Percentiles rank a stretch among this genome's conserved stretches.
phyloP scores from a whole-genome alignment of 35 echinoderm and acorn worm genomes.

The Chiridota heheva region DNA sequence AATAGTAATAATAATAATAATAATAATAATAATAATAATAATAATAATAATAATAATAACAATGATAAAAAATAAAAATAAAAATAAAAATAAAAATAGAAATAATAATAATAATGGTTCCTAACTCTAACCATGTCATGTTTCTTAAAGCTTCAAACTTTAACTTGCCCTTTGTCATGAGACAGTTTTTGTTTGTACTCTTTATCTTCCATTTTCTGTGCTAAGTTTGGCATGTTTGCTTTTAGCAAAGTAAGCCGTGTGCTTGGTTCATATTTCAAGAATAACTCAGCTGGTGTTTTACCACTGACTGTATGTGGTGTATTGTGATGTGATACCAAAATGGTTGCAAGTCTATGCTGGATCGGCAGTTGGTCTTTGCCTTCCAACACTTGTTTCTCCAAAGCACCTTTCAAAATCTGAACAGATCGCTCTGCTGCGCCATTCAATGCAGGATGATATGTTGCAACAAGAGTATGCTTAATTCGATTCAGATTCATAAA shows the following conservation, averaged over 20 bases:
- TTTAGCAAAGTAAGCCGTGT: not conserved
- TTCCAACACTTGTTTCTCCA: not conserved
- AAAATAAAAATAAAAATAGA: too few species aligned
- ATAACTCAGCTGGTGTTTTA: constrained; percentile 4
- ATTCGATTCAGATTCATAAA: constrained; percentile 8
- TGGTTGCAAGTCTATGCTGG: constrained; percentile 22
- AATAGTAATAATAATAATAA: too few species aligned
- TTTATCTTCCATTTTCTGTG: too few species aligned
- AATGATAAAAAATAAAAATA: too few species aligned
- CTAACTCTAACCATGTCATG: constrained; percentile 10
- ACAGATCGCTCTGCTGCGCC: constrained; percentile 28
- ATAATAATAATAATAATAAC: too few species aligned
- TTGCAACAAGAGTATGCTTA: not conserved
- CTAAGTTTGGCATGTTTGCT: too few species aligned
- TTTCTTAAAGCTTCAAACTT: not conserved
- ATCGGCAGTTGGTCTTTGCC: not conserved
- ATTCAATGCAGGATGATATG: constrained; percentile 25
- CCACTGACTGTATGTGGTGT: constrained; percentile 27
- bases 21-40: too few species aligned
- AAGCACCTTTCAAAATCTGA: constrained; percentile 5
- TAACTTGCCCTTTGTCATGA: too few species aligned
- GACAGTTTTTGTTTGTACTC: too few species aligned
- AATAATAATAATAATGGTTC: too few species aligned
- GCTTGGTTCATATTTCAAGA: not conserved
- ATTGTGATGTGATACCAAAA: constrained; percentile 10